phyloP scores from a whole-genome alignment of 2,888 invertebrate genomes.

The Chrysina gloriosa region DNA sequence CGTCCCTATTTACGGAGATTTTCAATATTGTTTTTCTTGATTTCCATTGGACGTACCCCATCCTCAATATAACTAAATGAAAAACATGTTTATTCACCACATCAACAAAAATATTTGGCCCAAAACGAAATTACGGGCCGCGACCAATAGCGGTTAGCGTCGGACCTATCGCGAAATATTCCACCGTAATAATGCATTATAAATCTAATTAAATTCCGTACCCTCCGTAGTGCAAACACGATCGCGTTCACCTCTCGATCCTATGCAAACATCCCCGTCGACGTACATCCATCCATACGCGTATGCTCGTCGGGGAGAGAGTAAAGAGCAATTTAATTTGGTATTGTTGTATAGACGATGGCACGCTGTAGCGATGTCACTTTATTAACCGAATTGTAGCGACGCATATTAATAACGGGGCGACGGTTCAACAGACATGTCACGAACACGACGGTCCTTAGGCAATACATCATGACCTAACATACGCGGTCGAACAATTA shows the following conservation, averaged over 20 bases:
- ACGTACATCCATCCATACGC: too few relatives aligned
- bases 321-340: slow-evolving; percentile 24
- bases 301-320: not conserved
- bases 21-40: too few relatives aligned
- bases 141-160: too few relatives aligned
- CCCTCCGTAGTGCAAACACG: not conserved
- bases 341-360: slow-evolving; percentile 17
- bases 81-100: too few relatives aligned
- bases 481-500: slow-evolving; percentile 31
- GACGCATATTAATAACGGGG: slow-evolving; percentile 32
- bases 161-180: too few relatives aligned
- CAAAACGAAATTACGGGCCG: too few relatives aligned
- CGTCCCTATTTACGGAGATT: too few relatives aligned
- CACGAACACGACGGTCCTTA: slow-evolving; percentile 26
- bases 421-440: slow-evolving; percentile 30
- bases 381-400: slow-evolving; percentile 32
- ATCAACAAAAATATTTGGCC: too few relatives aligned
- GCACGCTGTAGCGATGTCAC: slow-evolving; percentile 19
- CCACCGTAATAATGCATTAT: not conserved
- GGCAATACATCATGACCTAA: slow-evolving; percentile 34
- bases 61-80: too few relatives aligned
- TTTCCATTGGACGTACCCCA: too few relatives aligned
- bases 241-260: too few relatives aligned
- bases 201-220: slow-evolving; percentile 8
- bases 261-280: too few relatives aligned